These are phyloP conservation scores for Linurgus olivaceus DNA, from an alignment of 2,797 vertebrate species.

Conservation along the genomic window DNA sequence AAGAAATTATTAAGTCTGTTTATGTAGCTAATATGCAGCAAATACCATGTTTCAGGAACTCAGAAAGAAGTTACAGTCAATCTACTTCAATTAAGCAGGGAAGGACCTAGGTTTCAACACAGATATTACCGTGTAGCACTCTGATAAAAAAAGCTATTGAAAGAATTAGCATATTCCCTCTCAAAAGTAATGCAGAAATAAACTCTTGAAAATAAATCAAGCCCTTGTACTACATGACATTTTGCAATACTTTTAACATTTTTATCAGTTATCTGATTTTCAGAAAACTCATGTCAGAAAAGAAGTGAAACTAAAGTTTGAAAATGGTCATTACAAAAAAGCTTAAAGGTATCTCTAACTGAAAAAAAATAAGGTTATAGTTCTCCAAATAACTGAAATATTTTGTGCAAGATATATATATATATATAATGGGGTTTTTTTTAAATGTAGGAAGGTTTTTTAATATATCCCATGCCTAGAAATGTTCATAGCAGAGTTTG, in stretches of 20 bases:
- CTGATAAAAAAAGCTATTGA: background rate
- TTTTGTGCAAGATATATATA: background rate
- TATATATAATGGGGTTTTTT: background rate
- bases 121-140: background rate
- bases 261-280: background rate
- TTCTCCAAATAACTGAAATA: background rate
- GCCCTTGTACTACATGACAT: background rate
- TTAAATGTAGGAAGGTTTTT: background rate
- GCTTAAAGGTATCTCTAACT: background rate
- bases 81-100: background rate
- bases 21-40: background rate
- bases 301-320: background rate
- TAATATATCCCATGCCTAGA: background rate
- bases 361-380: background rate
- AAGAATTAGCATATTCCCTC: background rate
- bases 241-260: background rate
- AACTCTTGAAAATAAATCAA: background rate
- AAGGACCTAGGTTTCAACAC: background rate
- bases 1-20: background rate
- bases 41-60: background rate
- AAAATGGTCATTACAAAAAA: background rate
- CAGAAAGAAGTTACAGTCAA: background rate
- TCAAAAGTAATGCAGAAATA: background rate
- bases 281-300: background rate
- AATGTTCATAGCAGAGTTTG: background rate